Evolutionary conservation across 2,113 vertebrate genomes (phyloP).

Genomic region (Gasterosteus nipponicus): DNA sequence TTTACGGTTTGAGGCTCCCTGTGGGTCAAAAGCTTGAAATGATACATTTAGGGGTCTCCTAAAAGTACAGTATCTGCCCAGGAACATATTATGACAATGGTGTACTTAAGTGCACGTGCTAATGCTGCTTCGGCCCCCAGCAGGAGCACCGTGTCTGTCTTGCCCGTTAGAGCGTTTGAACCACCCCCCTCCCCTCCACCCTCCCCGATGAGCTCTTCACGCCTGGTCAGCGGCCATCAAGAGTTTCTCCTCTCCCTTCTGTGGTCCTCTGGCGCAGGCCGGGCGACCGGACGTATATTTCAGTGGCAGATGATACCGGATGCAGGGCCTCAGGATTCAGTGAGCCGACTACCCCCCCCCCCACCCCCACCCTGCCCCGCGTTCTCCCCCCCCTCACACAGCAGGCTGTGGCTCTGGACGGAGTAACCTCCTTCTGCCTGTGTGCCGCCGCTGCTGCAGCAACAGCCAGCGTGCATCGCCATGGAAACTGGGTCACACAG

Average conservation of each 20-base stretch:
- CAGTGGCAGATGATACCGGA: conserved; percentile 34
- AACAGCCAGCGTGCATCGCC: conserved; percentile 66
- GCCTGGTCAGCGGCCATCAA: conserved; percentile 20
- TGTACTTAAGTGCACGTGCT: background rate
- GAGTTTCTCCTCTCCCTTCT: conserved; percentile 8
- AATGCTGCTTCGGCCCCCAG: background rate
- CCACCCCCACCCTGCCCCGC: background rate
- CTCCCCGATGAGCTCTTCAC: background rate
- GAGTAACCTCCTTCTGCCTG: conserved; percentile 69
- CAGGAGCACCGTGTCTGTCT: background rate
- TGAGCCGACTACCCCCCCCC: conserved; percentile 32
- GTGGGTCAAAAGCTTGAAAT: background rate
- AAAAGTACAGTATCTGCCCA: too few relatives aligned
- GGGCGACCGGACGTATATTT: conserved; percentile 11
- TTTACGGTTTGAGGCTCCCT: background rate
- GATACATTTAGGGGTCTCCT: background rate
- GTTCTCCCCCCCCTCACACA: background rate
- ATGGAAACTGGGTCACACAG: conserved; percentile 79
- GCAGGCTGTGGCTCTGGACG: conserved; percentile 45
- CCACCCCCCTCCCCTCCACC: background rate
- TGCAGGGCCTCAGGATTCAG: conserved; percentile 54
- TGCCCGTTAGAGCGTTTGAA: background rate
- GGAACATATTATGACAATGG: background rate
- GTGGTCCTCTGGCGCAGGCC: background rate
- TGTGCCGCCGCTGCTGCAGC: conserved; percentile 34